Percentiles rank a stretch among this genome's conserved stretches.
phyloP scores from a whole-genome alignment of 2,113 vertebrate species.

The Canis aureus region DNA sequence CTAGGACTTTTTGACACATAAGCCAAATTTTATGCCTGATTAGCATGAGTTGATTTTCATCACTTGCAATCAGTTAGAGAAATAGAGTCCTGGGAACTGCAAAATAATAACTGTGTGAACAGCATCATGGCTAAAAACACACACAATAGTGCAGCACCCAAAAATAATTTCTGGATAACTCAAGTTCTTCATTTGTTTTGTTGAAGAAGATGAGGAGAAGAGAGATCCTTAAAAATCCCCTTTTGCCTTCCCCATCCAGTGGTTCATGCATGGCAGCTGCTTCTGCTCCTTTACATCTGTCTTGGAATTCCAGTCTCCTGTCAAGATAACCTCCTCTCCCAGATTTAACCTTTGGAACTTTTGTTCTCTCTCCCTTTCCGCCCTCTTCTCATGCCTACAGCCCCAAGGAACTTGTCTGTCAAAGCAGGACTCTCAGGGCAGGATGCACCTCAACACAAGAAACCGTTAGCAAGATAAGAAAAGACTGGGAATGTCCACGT shows the following conservation, averaged over 20 bases:
- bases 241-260: neutral
- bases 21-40: conserved; percentile 16
- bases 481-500: neutral
- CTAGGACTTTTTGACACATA: neutral
- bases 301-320: conserved; percentile 59
- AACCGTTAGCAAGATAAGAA: neutral
- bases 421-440: neutral
- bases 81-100: neutral
- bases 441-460: neutral
- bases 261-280: conserved; percentile 52
- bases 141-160: neutral
- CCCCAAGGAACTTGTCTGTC: conserved; percentile 27
- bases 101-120: neutral
- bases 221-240: neutral
- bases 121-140: neutral
- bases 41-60: conserved; percentile 21
- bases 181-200: conserved; percentile 31
- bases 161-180: conserved; percentile 30
- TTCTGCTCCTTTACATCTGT: conserved; percentile 64
- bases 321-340: conserved; percentile 74
- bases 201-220: neutral
- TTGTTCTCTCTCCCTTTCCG: conserved; percentile 67
- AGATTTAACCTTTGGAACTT: conserved; percentile 71
- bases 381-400: neutral
- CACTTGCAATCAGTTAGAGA: neutral